Percentiles rank a stretch among this genome's conserved stretches.
Conservation (phyloP, 2,888 invertebrate genomes). For the Drosophila antonietae region DNA sequence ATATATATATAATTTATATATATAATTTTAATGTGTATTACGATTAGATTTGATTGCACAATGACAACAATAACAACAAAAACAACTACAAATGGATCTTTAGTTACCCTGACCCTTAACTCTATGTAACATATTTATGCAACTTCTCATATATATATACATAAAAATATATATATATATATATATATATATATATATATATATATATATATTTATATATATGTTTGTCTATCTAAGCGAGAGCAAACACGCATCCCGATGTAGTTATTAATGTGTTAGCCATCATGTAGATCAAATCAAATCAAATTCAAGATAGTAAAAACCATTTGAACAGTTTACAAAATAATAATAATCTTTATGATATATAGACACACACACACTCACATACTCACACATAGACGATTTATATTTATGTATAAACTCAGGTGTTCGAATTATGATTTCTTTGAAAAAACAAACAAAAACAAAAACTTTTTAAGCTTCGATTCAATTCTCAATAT, state of each 20-base stretch:
- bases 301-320: background rate
- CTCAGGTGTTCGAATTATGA: conserved; percentile 74
- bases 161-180: conserved; percentile 5
- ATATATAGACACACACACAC: conserved; percentile 1
- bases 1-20: background rate
- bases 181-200: conserved; percentile 23
- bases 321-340: background rate
- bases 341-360: background rate
- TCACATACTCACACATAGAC: background rate
- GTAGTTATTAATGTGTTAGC: conserved; percentile 24
- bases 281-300: conserved; percentile 25
- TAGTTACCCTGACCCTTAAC: conserved; percentile 28
- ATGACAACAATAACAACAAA: conserved; percentile 31
- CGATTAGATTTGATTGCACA: conserved; percentile 20
- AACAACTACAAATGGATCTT: conserved; percentile 31
- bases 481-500: conserved; percentile 18
- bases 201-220: background rate
- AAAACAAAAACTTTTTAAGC: conserved; percentile 1
- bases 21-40: conserved; percentile 30
- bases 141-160: conserved; percentile 29
- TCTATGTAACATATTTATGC: conserved; percentile 73
- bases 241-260: background rate
- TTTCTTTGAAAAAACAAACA: conserved; percentile 29
- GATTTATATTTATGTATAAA: conserved; percentile 47
- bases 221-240: background rate